phyloP scores from a whole-genome alignment of 2,113 vertebrate genomes.

The Monopterus albus region DNA sequence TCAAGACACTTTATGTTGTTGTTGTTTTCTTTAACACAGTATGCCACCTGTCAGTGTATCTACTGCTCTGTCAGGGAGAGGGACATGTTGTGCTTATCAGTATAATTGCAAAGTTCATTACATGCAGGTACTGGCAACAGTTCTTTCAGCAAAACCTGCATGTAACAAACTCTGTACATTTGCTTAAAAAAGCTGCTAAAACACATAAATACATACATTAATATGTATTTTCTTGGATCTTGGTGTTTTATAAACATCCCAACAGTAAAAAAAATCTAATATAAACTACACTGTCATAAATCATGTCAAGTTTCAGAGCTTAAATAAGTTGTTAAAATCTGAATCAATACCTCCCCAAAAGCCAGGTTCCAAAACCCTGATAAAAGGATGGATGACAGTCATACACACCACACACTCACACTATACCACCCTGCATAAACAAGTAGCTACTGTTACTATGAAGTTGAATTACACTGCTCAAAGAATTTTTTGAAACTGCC shows the following conservation, averaged over 20 bases:
- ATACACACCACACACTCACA: slow-evolving; percentile 46
- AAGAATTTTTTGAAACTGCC: slow-evolving; percentile 89
- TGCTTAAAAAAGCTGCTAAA: no score
- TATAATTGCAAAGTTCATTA: no score
- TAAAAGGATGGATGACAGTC: slow-evolving; percentile 81
- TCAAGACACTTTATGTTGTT: no score
- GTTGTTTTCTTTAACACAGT: no score
- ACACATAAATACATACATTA: not conserved
- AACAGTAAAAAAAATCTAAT: no score
- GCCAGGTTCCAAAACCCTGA: slow-evolving; percentile 55
- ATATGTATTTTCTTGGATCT: not conserved
- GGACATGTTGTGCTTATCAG: no score
- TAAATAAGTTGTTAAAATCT: slow-evolving; percentile 62
- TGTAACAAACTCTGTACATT: no score
- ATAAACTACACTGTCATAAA: slow-evolving; percentile 33
- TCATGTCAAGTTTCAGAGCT: slow-evolving; percentile 61
- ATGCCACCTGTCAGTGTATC: no score
- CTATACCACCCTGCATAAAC: slow-evolving; percentile 87
- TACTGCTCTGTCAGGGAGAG: no score
- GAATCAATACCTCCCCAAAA: slow-evolving; percentile 51
- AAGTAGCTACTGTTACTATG: slow-evolving; percentile 90
- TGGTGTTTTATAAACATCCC: slow-evolving; percentile 7
- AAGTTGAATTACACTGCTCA: slow-evolving; percentile 98
- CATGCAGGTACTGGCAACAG: no score
- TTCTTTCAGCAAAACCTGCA: no score